Conservation (phyloP, 2,888 invertebrate genomes). For the Micoletzkya japonica region DNA sequence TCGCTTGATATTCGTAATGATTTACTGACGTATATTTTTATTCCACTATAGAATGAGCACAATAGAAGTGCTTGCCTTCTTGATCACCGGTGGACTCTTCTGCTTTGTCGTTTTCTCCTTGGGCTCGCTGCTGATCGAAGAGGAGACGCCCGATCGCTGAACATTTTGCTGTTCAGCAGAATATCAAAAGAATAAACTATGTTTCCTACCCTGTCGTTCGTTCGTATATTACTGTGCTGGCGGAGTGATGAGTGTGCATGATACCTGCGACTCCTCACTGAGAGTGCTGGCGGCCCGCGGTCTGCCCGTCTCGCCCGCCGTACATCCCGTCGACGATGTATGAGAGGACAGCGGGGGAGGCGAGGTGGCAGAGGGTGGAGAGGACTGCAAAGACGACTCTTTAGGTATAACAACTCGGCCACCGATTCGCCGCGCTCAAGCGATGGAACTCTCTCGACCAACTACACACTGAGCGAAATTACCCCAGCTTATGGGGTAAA, state of each 20-base stretch:
- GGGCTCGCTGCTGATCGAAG: constrained; percentile 12
- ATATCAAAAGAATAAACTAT: too few relatives aligned
- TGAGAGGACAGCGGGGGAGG: constrained; percentile 4
- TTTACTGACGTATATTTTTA: too few relatives aligned
- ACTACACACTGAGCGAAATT: too few relatives aligned
- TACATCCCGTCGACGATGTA: constrained; percentile 25
- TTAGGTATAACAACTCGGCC: neutral
- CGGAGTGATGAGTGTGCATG: neutral
- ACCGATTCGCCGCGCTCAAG: too few relatives aligned
- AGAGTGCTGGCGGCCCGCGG: constrained; percentile 21
- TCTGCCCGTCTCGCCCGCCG: neutral
- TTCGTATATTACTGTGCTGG: too few relatives aligned
- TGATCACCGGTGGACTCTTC: constrained; percentile 20
- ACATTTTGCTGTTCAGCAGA: neutral
- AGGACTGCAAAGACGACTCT: neutral
- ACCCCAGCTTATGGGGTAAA: too few relatives aligned
- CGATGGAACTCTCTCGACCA: neutral
- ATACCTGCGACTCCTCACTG: constrained; percentile 7
- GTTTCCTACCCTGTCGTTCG: too few relatives aligned
- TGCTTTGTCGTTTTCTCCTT: constrained; percentile 14
- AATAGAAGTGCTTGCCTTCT: constrained; percentile 3
- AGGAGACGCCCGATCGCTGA: constrained; percentile 16
- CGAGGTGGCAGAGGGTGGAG: constrained; percentile 4
- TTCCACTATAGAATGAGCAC: too few relatives aligned
- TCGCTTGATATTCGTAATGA: too few relatives aligned